These are phyloP conservation scores for Holothuria scabra DNA, from an alignment of 53 echinoderm and acorn worm species.

Conservation along the genomic window DNA sequence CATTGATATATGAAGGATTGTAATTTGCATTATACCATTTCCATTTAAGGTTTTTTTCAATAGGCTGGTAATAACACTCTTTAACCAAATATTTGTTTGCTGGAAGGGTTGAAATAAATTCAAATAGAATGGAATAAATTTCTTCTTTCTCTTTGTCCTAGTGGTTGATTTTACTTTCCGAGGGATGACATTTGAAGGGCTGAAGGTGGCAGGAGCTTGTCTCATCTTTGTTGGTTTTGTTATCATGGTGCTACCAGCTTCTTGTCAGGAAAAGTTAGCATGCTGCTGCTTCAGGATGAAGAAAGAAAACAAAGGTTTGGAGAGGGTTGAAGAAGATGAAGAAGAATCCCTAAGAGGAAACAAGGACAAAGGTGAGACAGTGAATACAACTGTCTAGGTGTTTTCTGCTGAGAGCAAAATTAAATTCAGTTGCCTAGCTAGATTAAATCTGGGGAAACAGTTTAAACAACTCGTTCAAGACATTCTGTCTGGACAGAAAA, in stretches of 20 bases:
- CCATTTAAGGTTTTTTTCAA: too few relatives aligned
- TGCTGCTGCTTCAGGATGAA: conserved; percentile 66
- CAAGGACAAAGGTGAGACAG: background rate
- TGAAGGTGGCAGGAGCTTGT: conserved; percentile 67
- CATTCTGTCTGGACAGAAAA: too few relatives aligned
- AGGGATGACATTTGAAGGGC: conserved; percentile 42
- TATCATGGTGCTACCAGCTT: conserved; percentile 78
- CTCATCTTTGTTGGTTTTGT: conserved; percentile 80
- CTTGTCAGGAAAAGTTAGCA: conserved; percentile 67
- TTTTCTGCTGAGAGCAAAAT: too few relatives aligned
- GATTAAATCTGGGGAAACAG: too few relatives aligned
- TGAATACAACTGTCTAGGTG: too few relatives aligned
- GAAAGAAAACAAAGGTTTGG: conserved; percentile 41
- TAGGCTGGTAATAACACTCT: too few relatives aligned
- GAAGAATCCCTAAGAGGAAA: background rate
- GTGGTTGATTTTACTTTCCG: conserved; percentile 77
- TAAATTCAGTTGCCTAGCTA: too few relatives aligned
- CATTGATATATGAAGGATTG: too few relatives aligned
- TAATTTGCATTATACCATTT: too few relatives aligned
- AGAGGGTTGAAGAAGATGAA: conserved; percentile 38
- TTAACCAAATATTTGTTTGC: too few relatives aligned
- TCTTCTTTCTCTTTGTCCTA: conserved; percentile 7
- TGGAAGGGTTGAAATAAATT: too few relatives aligned
- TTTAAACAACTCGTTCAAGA: too few relatives aligned
- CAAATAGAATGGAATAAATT: background rate